phyloP scores from a whole-genome alignment of 1,140 invertebrate species.

The Leptonema lineaticorne region DNA sequence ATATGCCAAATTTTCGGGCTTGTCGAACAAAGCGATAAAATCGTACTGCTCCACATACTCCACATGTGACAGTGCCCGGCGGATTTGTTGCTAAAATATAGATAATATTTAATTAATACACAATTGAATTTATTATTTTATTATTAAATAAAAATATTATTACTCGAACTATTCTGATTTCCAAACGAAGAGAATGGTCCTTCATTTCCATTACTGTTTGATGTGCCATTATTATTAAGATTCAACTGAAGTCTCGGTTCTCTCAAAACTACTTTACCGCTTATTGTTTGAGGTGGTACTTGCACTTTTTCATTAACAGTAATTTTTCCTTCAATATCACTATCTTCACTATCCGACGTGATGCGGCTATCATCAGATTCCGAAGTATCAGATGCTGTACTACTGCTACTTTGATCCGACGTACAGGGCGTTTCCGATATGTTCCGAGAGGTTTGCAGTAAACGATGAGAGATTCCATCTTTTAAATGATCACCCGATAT shows the following conservation, averaged over 20 bases:
- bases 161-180: slow-evolving; percentile 45
- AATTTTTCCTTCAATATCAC: slow-evolving; percentile 54
- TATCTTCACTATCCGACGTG: slow-evolving; percentile 56
- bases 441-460: slow-evolving; percentile 30
- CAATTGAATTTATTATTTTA: background rate
- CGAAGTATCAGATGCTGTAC: slow-evolving; percentile 53
- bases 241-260: slow-evolving; percentile 68
- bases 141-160: slow-evolving; percentile 27
- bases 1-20: slow-evolving; percentile 79
- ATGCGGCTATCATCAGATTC: slow-evolving; percentile 58
- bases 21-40: slow-evolving; percentile 76
- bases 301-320: slow-evolving; percentile 50
- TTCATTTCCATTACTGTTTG: slow-evolving; percentile 60
- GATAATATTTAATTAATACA: background rate
- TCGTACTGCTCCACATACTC: slow-evolving; percentile 75
- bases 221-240: slow-evolving; percentile 44
- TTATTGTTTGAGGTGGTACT: slow-evolving; percentile 52
- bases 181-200: slow-evolving; percentile 52
- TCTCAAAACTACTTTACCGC: slow-evolving; percentile 68
- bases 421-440: slow-evolving; percentile 39
- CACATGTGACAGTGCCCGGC: slow-evolving; percentile 71
- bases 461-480: slow-evolving; percentile 27
- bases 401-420: slow-evolving; percentile 46
- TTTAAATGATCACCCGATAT: slow-evolving; percentile 25
- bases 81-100: slow-evolving; percentile 54